Base-by-base conservation (phyloP, 2,888 invertebrate species). In the Cheilosia vernalis region DNA sequence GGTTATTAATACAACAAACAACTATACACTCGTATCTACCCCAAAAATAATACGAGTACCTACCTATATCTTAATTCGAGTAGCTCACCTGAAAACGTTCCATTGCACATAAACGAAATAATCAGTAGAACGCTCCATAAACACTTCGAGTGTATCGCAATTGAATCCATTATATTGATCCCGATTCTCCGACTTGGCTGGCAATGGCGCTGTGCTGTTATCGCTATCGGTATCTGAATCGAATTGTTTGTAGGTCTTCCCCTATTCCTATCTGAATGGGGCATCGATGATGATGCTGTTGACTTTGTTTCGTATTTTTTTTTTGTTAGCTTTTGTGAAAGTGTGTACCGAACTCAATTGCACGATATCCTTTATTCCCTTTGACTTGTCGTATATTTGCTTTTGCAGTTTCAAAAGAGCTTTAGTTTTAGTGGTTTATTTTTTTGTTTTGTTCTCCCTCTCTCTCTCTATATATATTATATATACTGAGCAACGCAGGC, bases 21-120 rank as follows among this genome's bases (percentile, higher is more conserved):
- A 2, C 0, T 4, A 13, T 37, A 4, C 3, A 33, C 10, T 3
- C 10, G 10, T 10, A 10, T 3, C 10, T 33, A 37, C 13, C 13
- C 13, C 13, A 37, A 13, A 3, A 10, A 37, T 17, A 47, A n/a
- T 21, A 21, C 21, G 21, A 21, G 21, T 13, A n/a, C n/a, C n/a
- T n/a, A n/a, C n/a, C n/a, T n/a, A n/a, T n/a, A 24, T 15, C 15
- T 24, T 21, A 51, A 47, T 17, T 24, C 17, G 21, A 33, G 15
- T 21, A 21, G 88, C 90, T 89, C 88, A 90, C 90, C 90, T 88
- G 90, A 90, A 88, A 89, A 90, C 63, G 90, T 88, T 74, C 87
- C 88, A 82, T 85, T 88, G 87, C 89, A 88, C 82, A 89, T 85
- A 87, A 88, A 88, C 67, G 89, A 89, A 67, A 89, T 88, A 85